phyloP scores from a whole-genome alignment of 2,797 vertebrate genomes.

The Diplodus puntazzo region DNA sequence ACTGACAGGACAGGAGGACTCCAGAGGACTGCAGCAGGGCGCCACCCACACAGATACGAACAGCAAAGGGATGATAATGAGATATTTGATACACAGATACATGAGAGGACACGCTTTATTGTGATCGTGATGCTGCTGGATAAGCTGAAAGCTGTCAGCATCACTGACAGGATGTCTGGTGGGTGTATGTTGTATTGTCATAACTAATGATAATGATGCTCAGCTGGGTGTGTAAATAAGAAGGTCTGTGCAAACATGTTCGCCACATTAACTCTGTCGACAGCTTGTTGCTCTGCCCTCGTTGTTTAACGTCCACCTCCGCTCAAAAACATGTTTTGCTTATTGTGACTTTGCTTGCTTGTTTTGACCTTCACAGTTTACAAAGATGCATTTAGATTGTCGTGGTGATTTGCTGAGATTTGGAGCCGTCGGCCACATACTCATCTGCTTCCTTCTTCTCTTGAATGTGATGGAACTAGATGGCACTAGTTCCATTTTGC shows the following conservation, averaged over 20 bases:
- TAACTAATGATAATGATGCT: background rate
- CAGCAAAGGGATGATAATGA: constrained; percentile 25
- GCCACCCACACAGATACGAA: background rate
- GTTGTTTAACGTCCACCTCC: too few relatives aligned
- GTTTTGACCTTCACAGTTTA: background rate
- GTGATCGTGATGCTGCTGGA: background rate
- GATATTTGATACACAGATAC: constrained; percentile 47
- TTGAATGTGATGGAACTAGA: too few relatives aligned
- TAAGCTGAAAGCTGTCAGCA: background rate
- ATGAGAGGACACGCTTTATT: constrained; percentile 22
- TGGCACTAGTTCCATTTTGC: too few relatives aligned
- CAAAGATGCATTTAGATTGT: too few relatives aligned
- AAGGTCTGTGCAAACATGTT: background rate
- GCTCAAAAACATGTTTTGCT: too few relatives aligned
- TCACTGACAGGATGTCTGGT: background rate
- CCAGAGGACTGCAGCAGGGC: constrained; percentile 26
- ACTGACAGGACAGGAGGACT: constrained; percentile 43
- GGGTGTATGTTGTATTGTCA: background rate
- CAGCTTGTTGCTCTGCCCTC: too few relatives aligned
- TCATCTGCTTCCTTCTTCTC: too few relatives aligned
- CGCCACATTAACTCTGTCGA: background rate
- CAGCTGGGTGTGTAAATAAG: background rate
- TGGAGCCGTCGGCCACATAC: too few relatives aligned
- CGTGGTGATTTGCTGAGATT: too few relatives aligned
- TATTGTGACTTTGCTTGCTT: background rate